Base-by-base conservation (phyloP, 92 coral and sea anemone species). In the Actinostola sp. region DNA sequence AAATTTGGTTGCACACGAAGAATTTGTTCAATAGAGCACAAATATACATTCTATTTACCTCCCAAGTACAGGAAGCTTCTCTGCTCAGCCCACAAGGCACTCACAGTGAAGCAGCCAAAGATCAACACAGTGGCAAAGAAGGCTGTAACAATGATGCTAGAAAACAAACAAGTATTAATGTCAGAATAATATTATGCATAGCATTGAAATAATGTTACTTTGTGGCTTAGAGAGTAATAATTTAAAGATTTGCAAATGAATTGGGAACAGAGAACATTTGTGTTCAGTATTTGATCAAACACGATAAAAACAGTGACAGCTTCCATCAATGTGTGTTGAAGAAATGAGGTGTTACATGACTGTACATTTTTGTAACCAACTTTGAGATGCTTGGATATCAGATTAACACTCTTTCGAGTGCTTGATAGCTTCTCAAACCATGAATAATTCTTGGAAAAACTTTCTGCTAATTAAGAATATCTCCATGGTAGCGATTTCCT, bases 31-130 rank as follows among this genome's bases (percentile, higher is more conserved):
- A n/a, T n/a, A n/a, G n/a, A 63, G 28, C 31, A 17, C 49, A 44
- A n/a, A 6, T 24, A 13, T 7, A 57, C 48, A 57, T 21, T 9
- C 51, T 17, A 14, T 82, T 76, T 50, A 94, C 98, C 98, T 85
- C 97, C 98, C 58, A 94, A 70, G 78, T 94, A 94, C 30, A 94
- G 83, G 58, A 72, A 91, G 63, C 74, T 63, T 55, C 98, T 83
- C 80, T 94, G 75, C 71, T 94, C 88, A 28, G 98, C 98, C 97
- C 93, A 94, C 88, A 94, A 66, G 13, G 98, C 98, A 83, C 98
- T 91, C 86, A 94, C 46, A 17, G 98, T 83, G 75, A 94, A 94
- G 71, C 98, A 94, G 44, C 80, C 84, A 65, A 94, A 94, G 66
- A 94, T 86, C 83, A 94, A 53, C 26, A 88, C 87, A 15, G 98